Evolutionary conservation across 2,797 vertebrate species (phyloP).

Genomic region (Premnoplex brunnescens): DNA sequence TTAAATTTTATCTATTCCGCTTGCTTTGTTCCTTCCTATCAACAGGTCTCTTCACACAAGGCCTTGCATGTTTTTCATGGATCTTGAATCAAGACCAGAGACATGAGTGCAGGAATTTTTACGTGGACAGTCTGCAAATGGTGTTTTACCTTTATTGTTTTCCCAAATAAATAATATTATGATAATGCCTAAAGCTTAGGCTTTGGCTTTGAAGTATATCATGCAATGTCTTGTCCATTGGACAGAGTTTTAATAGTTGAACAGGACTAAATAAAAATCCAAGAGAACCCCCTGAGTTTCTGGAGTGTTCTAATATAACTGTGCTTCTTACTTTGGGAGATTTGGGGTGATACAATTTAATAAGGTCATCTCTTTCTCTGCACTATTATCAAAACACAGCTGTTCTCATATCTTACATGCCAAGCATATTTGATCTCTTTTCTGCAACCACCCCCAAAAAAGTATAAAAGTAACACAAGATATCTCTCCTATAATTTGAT

Average conservation of each 20-base stretch:
- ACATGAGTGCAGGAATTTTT: background rate
- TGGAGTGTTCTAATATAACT: background rate
- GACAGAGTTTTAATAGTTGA: background rate
- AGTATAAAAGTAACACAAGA: background rate
- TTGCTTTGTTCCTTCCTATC: background rate
- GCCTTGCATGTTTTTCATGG: background rate
- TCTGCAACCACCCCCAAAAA: rapidly evolving
- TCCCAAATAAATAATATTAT: background rate
- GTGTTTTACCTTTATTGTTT: background rate
- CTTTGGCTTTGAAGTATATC: background rate
- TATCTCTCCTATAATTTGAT: background rate
- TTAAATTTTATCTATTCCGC: background rate
- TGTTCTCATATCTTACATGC: background rate
- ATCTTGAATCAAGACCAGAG: background rate
- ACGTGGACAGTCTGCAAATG: background rate
- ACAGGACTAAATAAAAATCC: background rate
- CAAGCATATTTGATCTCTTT: background rate
- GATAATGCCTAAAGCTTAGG: background rate
- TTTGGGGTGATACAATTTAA: background rate
- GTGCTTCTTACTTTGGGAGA: background rate
- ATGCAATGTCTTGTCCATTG: background rate
- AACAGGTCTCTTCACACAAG: background rate
- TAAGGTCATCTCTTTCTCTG: background rate
- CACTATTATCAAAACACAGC: background rate
- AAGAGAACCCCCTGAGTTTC: background rate